Percentiles rank a stretch among this genome's conserved stretches.
phyloP scores from a whole-genome alignment of 1,140 invertebrate species.

The Neodiprion virginianus region DNA sequence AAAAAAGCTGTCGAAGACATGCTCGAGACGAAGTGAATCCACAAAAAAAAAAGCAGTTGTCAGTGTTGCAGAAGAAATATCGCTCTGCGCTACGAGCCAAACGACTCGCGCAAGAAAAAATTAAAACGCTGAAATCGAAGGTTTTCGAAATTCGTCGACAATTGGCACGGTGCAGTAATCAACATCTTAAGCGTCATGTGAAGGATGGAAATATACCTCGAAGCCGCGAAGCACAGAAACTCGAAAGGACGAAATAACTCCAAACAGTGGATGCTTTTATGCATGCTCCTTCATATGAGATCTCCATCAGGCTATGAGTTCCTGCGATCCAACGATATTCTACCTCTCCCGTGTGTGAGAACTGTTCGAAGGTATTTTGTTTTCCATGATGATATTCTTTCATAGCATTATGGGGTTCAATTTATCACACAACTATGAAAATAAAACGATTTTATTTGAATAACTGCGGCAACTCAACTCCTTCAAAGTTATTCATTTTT shows the following conservation, averaged over 20 bases:
- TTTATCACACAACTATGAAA: too few relatives aligned
- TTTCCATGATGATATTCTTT: neutral
- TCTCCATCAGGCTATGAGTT: constrained; percentile 23
- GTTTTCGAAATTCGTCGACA: neutral
- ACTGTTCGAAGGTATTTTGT: constrained; percentile 21
- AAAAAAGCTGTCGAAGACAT: neutral
- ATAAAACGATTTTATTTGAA: too few relatives aligned
- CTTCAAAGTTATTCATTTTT: too few relatives aligned
- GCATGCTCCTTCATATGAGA: constrained; percentile 25
- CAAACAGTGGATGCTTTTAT: constrained; percentile 27
- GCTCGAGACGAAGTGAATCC: neutral
- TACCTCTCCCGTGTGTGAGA: constrained; percentile 23
- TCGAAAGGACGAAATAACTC: constrained; percentile 22
- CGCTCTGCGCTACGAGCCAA: neutral
- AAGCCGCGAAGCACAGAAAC: constrained; percentile 17
- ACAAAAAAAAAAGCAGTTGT: neutral
- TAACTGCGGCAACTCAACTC: too few relatives aligned
- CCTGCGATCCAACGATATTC: constrained; percentile 19
- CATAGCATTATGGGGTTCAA: too few relatives aligned
- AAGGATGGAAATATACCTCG: neutral
- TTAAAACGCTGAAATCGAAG: neutral
- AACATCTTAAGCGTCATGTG: neutral
- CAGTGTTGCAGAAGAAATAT: neutral
- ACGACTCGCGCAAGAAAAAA: neutral
- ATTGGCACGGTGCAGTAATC: neutral